Base-by-base conservation (phyloP, 35 echinoderm and acorn worm genomes). In the Heliocidaris erythrogramma region DNA sequence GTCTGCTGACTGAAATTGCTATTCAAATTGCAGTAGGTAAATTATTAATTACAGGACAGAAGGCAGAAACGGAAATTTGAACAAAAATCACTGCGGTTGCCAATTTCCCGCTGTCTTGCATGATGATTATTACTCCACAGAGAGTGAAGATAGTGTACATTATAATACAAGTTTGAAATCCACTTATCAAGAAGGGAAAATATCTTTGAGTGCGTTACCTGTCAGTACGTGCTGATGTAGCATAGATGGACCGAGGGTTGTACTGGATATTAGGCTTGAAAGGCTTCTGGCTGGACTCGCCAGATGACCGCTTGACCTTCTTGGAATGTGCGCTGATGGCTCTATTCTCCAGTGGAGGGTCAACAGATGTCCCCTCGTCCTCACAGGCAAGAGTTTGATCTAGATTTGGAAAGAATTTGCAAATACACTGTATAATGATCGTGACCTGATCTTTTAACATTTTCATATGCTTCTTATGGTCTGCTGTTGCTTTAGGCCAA, bases 241-340 rank as follows among this genome's bases (percentile, higher is more conserved):
- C 49, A 12, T 92, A 92, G 29, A 92, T 59, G n/a, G 91, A 50
- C 18, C 91, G 31, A 32, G 91, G 91, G 49, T 92, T 48, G 30
- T 92, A 92, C n/a, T 92, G 47, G 47, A 50, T 48, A 16, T 92
- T 92, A 13, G 91, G 48, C 30, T 92, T 92, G 47, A 92, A 49
- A 16, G 47, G 24, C 91, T 59, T 49, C 21, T 92, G 91, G 30
- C 91, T 92, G 17, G 47, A 18, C 14, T 92, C 48, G 5, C 91
- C 27, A 5, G 49, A 52, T 49, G 91, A 92, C 49, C 91, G 17
- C 91, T 92, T 92, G 18, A n/a, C 27, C 49, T 59, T 49, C 32
- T 59, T 92, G 49, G 91, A 13, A 32, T 32, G 47, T 49, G 29
- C 17, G 11, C 49, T 42, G 47, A 14, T 30, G 9, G 91, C 50